Percentiles rank a stretch among this genome's conserved stretches.
phyloP scores from a whole-genome alignment of 2,113 vertebrate genomes.

The Chroicocephalus ridibundus region DNA sequence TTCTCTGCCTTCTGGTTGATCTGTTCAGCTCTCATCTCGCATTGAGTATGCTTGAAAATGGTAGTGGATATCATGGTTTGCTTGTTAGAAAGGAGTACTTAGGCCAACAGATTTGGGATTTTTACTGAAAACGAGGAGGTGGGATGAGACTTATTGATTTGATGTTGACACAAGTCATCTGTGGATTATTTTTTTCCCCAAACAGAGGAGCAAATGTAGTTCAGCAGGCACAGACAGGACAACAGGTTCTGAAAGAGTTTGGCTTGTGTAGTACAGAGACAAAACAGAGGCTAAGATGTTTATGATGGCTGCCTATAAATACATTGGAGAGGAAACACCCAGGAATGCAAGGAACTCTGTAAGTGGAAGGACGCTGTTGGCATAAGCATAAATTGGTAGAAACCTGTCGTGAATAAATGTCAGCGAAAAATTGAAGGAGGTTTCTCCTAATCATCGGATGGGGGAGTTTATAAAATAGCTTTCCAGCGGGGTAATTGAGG shows the following conservation, averaged over 20 bases:
- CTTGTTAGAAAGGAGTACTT: neutral
- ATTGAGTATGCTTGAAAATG: neutral
- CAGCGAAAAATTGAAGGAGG: conserved; percentile 22
- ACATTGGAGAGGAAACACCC: conserved; percentile 7
- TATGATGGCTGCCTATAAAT: conserved; percentile 1
- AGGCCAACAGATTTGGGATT: neutral
- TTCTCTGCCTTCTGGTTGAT: neutral
- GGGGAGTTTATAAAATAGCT: conserved; percentile 56
- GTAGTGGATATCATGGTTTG: neutral
- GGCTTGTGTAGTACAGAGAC: neutral
- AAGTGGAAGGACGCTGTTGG: neutral
- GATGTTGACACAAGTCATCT: neutral
- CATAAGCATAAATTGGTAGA: neutral
- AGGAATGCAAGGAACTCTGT: conserved; percentile 18
- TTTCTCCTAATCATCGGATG: conserved; percentile 56
- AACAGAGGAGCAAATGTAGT: neutral
- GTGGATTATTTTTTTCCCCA: neutral
- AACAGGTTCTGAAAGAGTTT: neutral
- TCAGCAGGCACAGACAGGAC: neutral
- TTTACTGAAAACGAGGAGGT: neutral
- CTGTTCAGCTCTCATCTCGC: neutral
- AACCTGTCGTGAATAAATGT: conserved; percentile 32
- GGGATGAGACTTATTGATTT: neutral
- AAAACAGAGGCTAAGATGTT: neutral
- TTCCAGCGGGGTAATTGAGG: conserved; percentile 56